A percentile compares a stretch with the other conserved stretches of the same genome.
Conservation (phyloP, 64 coral and sea anemone genomes). For the Montipora capricornis region DNA sequence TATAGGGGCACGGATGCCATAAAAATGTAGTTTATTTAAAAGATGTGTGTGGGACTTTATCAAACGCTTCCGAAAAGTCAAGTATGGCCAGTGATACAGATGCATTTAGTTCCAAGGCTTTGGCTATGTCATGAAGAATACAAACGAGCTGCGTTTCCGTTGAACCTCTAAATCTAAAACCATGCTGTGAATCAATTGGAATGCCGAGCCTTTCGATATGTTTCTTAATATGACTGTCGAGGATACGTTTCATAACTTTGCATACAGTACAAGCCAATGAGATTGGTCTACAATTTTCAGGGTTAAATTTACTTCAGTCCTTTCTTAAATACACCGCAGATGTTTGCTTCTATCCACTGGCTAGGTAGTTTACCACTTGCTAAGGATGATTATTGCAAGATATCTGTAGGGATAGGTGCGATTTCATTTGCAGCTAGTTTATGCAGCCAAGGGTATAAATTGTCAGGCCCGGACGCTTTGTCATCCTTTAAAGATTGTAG, state of each 20-base stretch:
- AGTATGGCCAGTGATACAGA: slow-evolving; percentile 39
- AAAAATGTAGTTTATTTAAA: slow-evolving; percentile 19
- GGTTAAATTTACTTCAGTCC: slow-evolving; percentile 43
- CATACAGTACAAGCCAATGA: slow-evolving; percentile 50
- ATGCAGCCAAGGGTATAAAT: not conserved
- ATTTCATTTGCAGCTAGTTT: slow-evolving; percentile 24
- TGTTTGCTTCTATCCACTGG: slow-evolving; percentile 55
- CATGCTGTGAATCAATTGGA: slow-evolving; percentile 50
- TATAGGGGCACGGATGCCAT: slow-evolving; percentile 5
- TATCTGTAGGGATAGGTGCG: slow-evolving; percentile 34
- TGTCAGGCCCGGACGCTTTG: not conserved
- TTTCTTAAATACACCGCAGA: slow-evolving; percentile 57
- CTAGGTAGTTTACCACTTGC: slow-evolving; percentile 38
- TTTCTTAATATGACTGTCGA: slow-evolving; percentile 62
- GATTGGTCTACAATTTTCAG: slow-evolving; percentile 62
- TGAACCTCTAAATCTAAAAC: slow-evolving; percentile 55
- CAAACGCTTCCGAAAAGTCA: slow-evolving; percentile 37
- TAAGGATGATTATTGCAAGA: slow-evolving; percentile 32
- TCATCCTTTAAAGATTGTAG: not conserved
- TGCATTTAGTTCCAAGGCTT: slow-evolving; percentile 32
- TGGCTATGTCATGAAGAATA: slow-evolving; percentile 60
- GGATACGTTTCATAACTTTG: slow-evolving; percentile 61
- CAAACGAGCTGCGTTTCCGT: slow-evolving; percentile 50
- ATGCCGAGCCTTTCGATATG: slow-evolving; percentile 40
- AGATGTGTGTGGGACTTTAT: slow-evolving; percentile 36